Conservation (phyloP, 2,113 vertebrate genomes). For the Oreotrochilus melanogaster region DNA sequence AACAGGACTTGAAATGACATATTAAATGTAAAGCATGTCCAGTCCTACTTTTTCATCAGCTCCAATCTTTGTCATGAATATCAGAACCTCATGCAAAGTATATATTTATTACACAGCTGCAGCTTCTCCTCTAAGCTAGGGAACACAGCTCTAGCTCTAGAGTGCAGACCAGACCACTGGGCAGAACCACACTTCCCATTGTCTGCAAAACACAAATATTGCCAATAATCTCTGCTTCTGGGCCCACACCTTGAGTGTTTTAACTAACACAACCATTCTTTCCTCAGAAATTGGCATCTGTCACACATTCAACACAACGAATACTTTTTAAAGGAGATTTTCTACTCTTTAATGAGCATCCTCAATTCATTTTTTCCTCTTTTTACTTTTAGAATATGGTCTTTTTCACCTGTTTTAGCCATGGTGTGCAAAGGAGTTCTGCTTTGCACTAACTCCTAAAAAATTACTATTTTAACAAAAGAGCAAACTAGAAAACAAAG, state of each 20-base stretch:
- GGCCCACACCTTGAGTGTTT: background rate
- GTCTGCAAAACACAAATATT: background rate
- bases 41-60: background rate
- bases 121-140: conserved; percentile 43
- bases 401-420: background rate
- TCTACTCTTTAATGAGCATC: background rate
- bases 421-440: background rate
- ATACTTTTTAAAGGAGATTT: background rate
- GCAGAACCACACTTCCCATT: conserved; percentile 31
- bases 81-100: background rate
- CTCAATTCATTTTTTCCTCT: background rate
- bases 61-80: conserved; percentile 35
- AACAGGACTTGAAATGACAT: background rate
- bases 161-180: conserved; percentile 49
- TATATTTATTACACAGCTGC: conserved; percentile 54
- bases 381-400: background rate
- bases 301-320: background rate
- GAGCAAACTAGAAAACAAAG: background rate
- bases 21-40: background rate
- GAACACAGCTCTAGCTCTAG: conserved; percentile 52
- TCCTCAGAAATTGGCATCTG: background rate
- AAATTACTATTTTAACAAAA: background rate
- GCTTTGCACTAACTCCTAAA: background rate
- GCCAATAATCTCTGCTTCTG: background rate
- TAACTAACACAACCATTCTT: background rate